Base-by-base conservation (phyloP, 1,140 invertebrate species). In the Drosophila virilis region DNA sequence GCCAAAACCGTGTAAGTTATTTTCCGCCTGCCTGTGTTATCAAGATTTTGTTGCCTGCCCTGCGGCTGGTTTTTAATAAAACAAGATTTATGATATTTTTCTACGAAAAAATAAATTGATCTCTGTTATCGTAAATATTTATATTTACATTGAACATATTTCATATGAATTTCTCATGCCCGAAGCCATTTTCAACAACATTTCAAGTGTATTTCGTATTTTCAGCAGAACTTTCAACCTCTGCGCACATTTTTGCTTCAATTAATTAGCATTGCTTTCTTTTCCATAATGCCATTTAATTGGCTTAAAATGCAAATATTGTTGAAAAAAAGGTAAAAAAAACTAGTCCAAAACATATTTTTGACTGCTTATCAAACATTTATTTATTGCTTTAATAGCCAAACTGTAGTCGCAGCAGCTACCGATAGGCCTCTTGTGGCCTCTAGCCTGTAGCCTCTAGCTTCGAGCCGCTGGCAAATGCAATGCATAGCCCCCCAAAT, bases 311-410 rank as follows among this genome's bases (percentile, higher is more conserved):
- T 61, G 48, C 33, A 57, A 57, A 71, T 61, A 17, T 35, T 54
- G 10, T 43, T 43, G n/a, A 61, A 61, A 48, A 62, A 66, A 28
- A 0, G 1, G 8, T 1, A 17, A 17, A n/a, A 15, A 10, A 9
- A 52, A 9, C 6, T 52, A 9, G 32, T 57, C 35, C 13, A 50
- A 62, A 60, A 51, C 67, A 77, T 37, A 82, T 70, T 58, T 28
- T 58, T 50, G 60, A 77, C 58, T 82, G 79, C 76, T 88, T 82
- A 88, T 86, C 78, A 86, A 88, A 88, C 72, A 86, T 83, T 79
- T 88, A 88, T 86, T 88, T 86, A 79, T 74, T 65, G 68, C 22
- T 76, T 59, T 37, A 69, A 66, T 80, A 37, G 40, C 65, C 58
- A 33, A 37, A 43, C 43, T 46, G 48, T 43, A 50, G 42, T 45